Evolutionary conservation across 2,113 vertebrate genomes (phyloP).

Genomic region (Lutjanus erythropterus): DNA sequence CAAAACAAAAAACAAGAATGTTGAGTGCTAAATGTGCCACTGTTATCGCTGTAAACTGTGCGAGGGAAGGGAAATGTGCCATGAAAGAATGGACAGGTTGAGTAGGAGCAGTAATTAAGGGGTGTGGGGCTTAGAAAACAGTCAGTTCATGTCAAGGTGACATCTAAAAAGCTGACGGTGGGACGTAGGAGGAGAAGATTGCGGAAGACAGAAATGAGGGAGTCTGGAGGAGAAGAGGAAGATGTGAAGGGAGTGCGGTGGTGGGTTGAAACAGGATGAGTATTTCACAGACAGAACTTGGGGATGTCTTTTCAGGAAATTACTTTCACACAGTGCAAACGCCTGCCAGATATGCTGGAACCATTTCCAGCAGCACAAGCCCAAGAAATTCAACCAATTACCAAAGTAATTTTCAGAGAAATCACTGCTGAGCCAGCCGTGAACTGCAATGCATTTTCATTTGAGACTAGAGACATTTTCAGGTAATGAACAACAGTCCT

Average conservation of each 20-base stretch:
- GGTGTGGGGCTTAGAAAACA: neutral
- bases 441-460: slow-evolving; percentile 45
- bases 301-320: slow-evolving; percentile 75
- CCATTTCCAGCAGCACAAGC: slow-evolving; percentile 55
- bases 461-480: slow-evolving; percentile 50
- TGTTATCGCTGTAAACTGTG: neutral
- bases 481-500: slow-evolving; percentile 66
- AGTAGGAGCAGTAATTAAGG: neutral
- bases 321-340: slow-evolving; percentile 63
- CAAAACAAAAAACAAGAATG: neutral
- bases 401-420: slow-evolving; percentile 50
- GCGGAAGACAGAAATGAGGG: neutral
- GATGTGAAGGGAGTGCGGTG: slow-evolving; percentile 7
- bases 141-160: neutral
- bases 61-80: neutral
- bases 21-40: neutral
- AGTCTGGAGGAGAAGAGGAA: neutral
- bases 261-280: slow-evolving; percentile 52
- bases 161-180: neutral
- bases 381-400: slow-evolving; percentile 51
- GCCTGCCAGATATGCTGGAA: slow-evolving; percentile 64
- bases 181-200: slow-evolving; percentile 12
- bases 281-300: slow-evolving; percentile 60
- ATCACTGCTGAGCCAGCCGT: slow-evolving; percentile 34
- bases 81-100: neutral